Evolutionary conservation across 2,888 invertebrate species (phyloP), one percentile per base, ranked within the genome.

Genomic region (Argyresthia albistria): DNA sequence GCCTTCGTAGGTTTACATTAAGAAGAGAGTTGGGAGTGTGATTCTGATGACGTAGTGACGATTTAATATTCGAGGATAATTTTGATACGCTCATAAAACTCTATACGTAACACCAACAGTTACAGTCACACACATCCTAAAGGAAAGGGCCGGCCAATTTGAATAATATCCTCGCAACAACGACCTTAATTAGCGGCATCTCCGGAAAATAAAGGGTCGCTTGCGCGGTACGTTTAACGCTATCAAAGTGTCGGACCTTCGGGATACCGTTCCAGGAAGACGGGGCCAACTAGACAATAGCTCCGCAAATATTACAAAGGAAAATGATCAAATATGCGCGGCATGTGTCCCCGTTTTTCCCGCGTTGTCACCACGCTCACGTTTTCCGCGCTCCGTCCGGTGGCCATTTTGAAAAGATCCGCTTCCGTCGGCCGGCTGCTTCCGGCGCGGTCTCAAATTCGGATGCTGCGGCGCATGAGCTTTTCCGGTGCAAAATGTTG

Each of bases 291-390:
- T 39, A 52, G 46, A 53, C 48, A 55, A 55, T 45, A 51, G 43
- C 7, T 25, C 12, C 11, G n/a, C 15, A 12, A 35, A 49, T 25
- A 43, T 25, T 54, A 66, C 65, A 65, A 67, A 68, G 67, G 67
- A 65, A 57, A 59, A 59, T 58, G 60, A 71, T 72, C 69, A 66
- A 69, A 65, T 69, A 73, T 77, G 68, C 70, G 66, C 69, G 72
- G 69, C 75, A 70, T 75, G 76, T 73, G 73, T 71, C 66, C 62
- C 64, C 68, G 69, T 67, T 80, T 79, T 67, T 76, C 72, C 75
- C 76, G 71, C 73, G 76, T 80, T 83, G 81, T 84, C 83, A 87
- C 80, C 83, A 79, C 80, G 76, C 71, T 81, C 87, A 86, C 87
- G 87, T 84, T 80, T 76, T 76, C 70, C 71, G 69, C 69, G 64